phyloP scores from a whole-genome alignment of 2,888 invertebrate species.

The Onthophagus sagittarius region DNA sequence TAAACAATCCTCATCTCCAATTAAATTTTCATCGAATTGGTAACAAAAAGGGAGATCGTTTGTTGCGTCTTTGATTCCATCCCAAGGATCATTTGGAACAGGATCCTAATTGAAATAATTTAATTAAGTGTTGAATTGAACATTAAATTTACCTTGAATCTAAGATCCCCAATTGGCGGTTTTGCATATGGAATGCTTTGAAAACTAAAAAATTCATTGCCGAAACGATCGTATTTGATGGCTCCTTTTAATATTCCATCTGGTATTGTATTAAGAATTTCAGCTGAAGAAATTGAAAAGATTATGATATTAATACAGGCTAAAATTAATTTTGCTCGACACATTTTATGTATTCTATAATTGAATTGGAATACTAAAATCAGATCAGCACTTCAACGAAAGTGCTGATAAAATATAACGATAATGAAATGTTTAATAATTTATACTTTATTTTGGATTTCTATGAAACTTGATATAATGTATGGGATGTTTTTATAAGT shows the following conservation, averaged over 20 bases:
- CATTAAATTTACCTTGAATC: constrained; percentile 41
- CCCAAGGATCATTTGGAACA: constrained; percentile 45
- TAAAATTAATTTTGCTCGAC: neutral
- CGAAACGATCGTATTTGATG: constrained; percentile 28
- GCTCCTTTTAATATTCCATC: neutral
- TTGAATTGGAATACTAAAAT: too few relatives aligned
- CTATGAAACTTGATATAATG: too few relatives aligned
- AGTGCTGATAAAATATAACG: too few relatives aligned
- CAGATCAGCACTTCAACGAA: too few relatives aligned
- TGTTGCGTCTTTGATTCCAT: constrained; percentile 45
- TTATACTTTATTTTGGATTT: too few relatives aligned
- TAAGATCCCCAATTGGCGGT: constrained; percentile 41
- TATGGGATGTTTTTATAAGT: too few relatives aligned
- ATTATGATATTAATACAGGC: neutral
- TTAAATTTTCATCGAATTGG: constrained; percentile 25
- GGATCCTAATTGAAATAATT: constrained; percentile 41
- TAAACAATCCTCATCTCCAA: constrained; percentile 38
- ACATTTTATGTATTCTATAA: too few relatives aligned
- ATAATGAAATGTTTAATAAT: too few relatives aligned
- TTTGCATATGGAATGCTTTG: constrained; percentile 45
- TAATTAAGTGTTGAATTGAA: neutral
- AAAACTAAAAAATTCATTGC: constrained; percentile 38
- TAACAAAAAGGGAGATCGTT: constrained; percentile 33
- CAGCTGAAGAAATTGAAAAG: neutral
- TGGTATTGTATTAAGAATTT: neutral